Evolutionary conservation across 1,140 invertebrate genomes (phyloP).

Genomic region (Tyrophagus putrescentiae): DNA sequence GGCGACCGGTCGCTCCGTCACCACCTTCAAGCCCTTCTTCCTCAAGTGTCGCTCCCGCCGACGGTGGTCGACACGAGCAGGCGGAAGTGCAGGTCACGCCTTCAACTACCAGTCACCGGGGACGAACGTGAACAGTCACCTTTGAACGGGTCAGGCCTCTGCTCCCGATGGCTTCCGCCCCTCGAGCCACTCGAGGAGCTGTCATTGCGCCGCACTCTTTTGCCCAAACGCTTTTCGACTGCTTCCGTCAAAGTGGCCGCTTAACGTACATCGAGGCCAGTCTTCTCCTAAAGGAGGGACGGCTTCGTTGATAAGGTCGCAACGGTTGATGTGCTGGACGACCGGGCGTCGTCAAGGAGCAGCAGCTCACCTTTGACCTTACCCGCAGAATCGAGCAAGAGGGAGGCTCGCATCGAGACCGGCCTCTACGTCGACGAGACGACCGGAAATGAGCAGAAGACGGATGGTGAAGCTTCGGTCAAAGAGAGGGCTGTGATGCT

Average conservation of each 20-base stretch:
- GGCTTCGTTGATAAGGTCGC: slow-evolving; percentile 28
- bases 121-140: slow-evolving; percentile 25
- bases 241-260: slow-evolving; percentile 31
- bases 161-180: slow-evolving; percentile 29
- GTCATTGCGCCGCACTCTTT: slow-evolving; percentile 30
- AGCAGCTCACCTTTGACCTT: slow-evolving; percentile 30
- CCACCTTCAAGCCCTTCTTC: slow-evolving; percentile 32
- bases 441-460: not conserved
- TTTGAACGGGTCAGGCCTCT: slow-evolving; percentile 31
- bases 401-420: no score
- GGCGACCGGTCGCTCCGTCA: slow-evolving; percentile 28
- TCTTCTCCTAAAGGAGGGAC: slow-evolving; percentile 28
- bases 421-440: no score
- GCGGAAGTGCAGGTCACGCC: slow-evolving; percentile 33
- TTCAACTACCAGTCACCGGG: slow-evolving; percentile 31
- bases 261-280: slow-evolving; percentile 30
- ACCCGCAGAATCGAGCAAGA: slow-evolving; percentile 30
- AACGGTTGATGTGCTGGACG: slow-evolving; percentile 30
- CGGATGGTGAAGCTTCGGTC: not conserved
- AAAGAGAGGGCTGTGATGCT: not conserved
- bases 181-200: slow-evolving; percentile 22
- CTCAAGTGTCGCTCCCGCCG: slow-evolving; percentile 34
- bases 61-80: slow-evolving; percentile 33
- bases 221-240: slow-evolving; percentile 31
- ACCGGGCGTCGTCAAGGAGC: slow-evolving; percentile 29